These are phyloP conservation scores for Microtus richardsoni DNA, from an alignment of 2,113 vertebrate genomes.

Conservation along the genomic window DNA sequence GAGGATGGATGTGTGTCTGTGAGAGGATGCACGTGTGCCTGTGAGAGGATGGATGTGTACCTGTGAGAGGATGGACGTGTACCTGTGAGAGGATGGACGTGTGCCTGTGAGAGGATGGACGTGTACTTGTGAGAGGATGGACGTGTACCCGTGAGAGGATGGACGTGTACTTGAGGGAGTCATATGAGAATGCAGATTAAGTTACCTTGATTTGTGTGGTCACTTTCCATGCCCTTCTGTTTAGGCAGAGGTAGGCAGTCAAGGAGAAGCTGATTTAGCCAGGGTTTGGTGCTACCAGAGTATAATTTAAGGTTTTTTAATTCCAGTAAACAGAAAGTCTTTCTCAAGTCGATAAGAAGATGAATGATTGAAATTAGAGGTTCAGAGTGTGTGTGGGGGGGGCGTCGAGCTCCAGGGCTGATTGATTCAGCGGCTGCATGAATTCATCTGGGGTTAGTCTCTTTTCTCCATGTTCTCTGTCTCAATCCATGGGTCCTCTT, in stretches of 20 bases:
- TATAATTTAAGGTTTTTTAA: not conserved
- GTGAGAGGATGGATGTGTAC: not conserved
- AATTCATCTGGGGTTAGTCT: not conserved
- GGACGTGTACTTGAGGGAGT: too few species aligned
- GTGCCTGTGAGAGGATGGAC: too few species aligned
- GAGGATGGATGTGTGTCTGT: not conserved
- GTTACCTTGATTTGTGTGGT: not conserved
- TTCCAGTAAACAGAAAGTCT: constrained; percentile 57
- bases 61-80: not conserved
- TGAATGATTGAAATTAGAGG: constrained; percentile 54
- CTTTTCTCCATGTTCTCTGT: not conserved
- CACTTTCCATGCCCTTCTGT: not conserved
- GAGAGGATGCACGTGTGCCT: too few species aligned
- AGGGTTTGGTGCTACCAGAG: not conserved
- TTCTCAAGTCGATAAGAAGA: constrained; percentile 10
- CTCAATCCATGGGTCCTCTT: not conserved
- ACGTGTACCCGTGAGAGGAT: not conserved
- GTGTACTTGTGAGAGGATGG: not conserved
- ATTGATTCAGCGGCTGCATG: not conserved
- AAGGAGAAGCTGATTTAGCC: not conserved
- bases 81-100: too few species aligned
- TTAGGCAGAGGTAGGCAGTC: not conserved
- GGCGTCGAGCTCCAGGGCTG: not conserved
- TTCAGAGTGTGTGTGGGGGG: too few species aligned
- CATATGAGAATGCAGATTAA: not conserved